These are phyloP conservation scores for Lasioglossum leucozonium DNA, from an alignment of 2,888 invertebrate species.

Conservation along the genomic window DNA sequence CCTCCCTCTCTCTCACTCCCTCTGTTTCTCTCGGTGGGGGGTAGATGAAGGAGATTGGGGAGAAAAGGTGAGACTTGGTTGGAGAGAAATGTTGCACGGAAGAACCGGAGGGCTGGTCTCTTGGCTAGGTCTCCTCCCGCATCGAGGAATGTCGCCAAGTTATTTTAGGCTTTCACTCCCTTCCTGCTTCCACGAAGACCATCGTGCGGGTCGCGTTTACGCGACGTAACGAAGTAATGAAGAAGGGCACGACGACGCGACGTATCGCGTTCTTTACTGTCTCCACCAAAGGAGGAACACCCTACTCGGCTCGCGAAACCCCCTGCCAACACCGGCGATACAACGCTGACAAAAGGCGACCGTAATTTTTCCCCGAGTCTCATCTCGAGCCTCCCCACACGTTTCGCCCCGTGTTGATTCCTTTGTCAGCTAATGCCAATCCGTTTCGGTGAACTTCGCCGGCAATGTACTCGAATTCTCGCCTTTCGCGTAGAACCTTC, in stretches of 20 bases:
- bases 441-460: background rate
- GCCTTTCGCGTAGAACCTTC: background rate
- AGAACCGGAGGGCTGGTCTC: constrained; percentile 42
- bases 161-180: constrained; percentile 77
- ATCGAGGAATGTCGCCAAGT: constrained; percentile 76
- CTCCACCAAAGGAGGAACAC: constrained; percentile 26
- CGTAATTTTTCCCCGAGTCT: background rate
- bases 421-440: background rate
- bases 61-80: constrained; percentile 48
- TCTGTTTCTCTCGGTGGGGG: constrained; percentile 43
- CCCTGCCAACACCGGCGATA: background rate
- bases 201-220: constrained; percentile 66
- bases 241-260: constrained; percentile 59
- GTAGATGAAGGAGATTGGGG: constrained; percentile 60
- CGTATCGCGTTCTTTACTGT: constrained; percentile 24
- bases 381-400: background rate
- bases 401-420: background rate
- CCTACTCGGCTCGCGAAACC: constrained; percentile 16
- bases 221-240: constrained; percentile 77
- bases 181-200: constrained; percentile 42
- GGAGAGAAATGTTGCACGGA: constrained; percentile 45
- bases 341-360: constrained; percentile 7
- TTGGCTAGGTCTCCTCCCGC: constrained; percentile 31
- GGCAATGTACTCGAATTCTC: background rate
- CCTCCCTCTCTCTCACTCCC: no score